Base-by-base conservation (phyloP, 2,113 vertebrate genomes). In the Coreoperca whiteheadi region DNA sequence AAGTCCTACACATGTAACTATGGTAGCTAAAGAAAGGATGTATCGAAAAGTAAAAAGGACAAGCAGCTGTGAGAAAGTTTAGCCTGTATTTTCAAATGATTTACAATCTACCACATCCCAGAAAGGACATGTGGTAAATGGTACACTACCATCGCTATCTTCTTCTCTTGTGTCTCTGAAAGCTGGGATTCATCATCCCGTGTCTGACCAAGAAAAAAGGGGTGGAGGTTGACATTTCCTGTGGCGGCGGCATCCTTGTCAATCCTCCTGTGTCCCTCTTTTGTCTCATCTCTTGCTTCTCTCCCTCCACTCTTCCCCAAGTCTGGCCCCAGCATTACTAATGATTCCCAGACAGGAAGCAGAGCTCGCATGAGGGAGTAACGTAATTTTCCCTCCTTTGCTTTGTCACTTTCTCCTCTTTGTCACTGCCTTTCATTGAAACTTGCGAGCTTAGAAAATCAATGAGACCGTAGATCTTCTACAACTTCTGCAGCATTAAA, bases 301-400 rank as follows among this genome's bases (percentile, higher is more conserved):
- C 53, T 81, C 66, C 64, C 64, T 32, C 48, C 73, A 20, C 48
- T 48, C 41, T 82, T 37, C 73, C 79, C 53, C 5, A 32, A 74
- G 74, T 74, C 80, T 89, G 84, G 87, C 87, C 82, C 73, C 73
- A 77, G 87, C 81, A 72, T 89, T 86, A 69, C 88, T 93, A 93
- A 94, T 93, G 90, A 90, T 73, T 94, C 85, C 92, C 92, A 93
- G 92, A 91, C 91, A 93, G 92, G 89, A 92, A 93, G 88, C 82
- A 57, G 77, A 80, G 77, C 87, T 85, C 32, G 74, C 86, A 87
- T 72, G 43, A 87, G 87, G 77, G 81, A 81, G 77, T 65, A 60
- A 72, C 87, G 74, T 68, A 23, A 75, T 84, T 90, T 87, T 85
- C 48, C 77, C 69, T 79, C 71, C 74, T 77, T 78, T 65, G 23